phyloP scores from a whole-genome alignment of 2,797 vertebrate species.

The Gymnoscopelus microlampas region DNA sequence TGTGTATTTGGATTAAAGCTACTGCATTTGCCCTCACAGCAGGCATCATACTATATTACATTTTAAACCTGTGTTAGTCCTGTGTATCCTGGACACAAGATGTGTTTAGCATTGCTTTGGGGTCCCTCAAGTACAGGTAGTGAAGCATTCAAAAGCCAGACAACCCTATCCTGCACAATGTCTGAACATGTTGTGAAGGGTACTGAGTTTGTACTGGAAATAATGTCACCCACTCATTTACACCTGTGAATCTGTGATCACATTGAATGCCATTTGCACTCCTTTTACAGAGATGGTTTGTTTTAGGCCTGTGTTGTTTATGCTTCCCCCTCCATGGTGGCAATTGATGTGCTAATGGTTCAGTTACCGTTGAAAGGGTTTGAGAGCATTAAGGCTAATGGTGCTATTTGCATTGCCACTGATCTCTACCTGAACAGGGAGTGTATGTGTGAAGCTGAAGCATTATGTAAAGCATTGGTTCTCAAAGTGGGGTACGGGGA shows the following conservation, averaged over 20 bases:
- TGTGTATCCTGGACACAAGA: too few species aligned
- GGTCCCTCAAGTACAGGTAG: neutral
- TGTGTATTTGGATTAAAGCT: too few species aligned
- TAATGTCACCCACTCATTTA: too few species aligned
- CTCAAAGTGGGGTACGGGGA: too few species aligned
- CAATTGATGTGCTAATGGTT: conserved; percentile 64
- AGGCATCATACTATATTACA: neutral
- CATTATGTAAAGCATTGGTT: too few species aligned
- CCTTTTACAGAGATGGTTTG: conserved; percentile 59
- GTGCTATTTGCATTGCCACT: conserved; percentile 50
- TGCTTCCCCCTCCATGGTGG: conserved; percentile 6
- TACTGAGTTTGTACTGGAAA: neutral
- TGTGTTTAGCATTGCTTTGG: neutral
- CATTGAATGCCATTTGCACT: conserved; percentile 30
- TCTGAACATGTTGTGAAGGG: conserved; percentile 19
- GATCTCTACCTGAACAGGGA: conserved; percentile 30
- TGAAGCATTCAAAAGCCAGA: neutral
- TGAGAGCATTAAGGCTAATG: conserved; percentile 53
- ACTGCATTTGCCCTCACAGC: conserved; percentile 1
- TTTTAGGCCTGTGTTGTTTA: conserved; percentile 46
- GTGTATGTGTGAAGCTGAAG: conserved; percentile 24
- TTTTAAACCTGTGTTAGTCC: too few species aligned
- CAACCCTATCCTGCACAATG: neutral
- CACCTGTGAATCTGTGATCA: neutral
- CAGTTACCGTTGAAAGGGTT: conserved; percentile 50